Evolutionary conservation across 2,888 invertebrate genomes (phyloP), one percentile per base, ranked within the genome.

Genomic region (Drosophila acutilabella): DNA sequence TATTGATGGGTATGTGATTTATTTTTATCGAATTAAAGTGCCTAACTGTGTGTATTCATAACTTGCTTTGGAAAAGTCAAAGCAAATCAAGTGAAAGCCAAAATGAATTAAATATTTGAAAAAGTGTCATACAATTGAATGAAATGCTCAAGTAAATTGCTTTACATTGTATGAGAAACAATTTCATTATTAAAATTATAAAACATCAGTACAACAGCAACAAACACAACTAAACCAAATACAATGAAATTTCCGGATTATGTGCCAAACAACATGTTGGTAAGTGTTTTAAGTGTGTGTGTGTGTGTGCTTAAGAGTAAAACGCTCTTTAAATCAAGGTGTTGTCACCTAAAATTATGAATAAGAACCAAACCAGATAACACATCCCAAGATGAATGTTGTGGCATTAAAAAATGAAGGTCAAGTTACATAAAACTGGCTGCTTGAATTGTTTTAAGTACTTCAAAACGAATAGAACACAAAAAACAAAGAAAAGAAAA

Each of bases 231-330:
- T 50, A 30, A 23, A 52, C 41, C 45, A 70, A 68, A 52, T 38
- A 47, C 53, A 53, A 79, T 91, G 91, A 91, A 92, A 82, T 92
- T 91, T 85, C 91, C 92, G 79, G 91, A 92, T 80, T 92, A 91
- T 84, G 75, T 91, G 64, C 91, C 91, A 52, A 91, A 91, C 81
- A 92, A 91, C 78, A 90, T 91, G 84, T 74, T 91, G 91, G 92
- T 91, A 89, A 86, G 85, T 60, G 54, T 50, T 16, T 2, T 18
- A 8, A 40, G n/a, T 54, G 16, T 45, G 14, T 47, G 8, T 42
- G 36, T n/a, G n/a, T n/a, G n/a, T n/a, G n/a, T n/a, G n/a, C n/a
- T n/a, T n/a, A n/a, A n/a, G n/a, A n/a, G 42, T 56, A 61, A 77
- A 83, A 74, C 62, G 59, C 67, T 54, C 58, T 66, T 57, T 83